Evolutionary conservation across 2,888 invertebrate genomes (phyloP), one percentile per base, ranked within the genome.

Genomic region (Mesoligia furuncula): DNA sequence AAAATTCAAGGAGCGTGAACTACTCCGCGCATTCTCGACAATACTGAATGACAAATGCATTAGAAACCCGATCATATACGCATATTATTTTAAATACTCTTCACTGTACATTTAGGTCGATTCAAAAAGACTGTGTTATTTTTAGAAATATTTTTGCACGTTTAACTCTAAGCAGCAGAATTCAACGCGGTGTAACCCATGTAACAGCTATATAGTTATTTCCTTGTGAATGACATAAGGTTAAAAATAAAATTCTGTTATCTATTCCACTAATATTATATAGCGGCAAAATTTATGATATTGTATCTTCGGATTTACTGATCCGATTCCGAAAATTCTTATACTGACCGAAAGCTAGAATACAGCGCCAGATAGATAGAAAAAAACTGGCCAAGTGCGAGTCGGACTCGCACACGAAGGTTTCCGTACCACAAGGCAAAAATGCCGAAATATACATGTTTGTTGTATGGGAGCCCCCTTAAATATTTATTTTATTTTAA

Each of bases 11-110:
- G 20, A 66, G 77, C 85, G 81, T 81, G 62, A 80, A 74, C 51
- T 64, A 73, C 77, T 54, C 65, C 15, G 1, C 39, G 51, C 75
- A 75, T 84, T 75, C 85, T 59, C 62, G 17, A 75, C 69, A 72
- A 81, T 69, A 68, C 57, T 85, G 83, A 84, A 84, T 84, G 82
- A 75, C 85, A 77, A 75, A 69, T 39, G 5, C n/a, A 77, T 84
- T 85, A 66, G 36, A 59, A 82, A 79, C 51, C 81, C 51, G 70
- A 79, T 79, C 83, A 80, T 75, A 76, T 48, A 69, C 85, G 42
- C 77, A 39, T 69, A 81, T 62, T 69, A 75, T 64, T 85, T 77
- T 72, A 54, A 85, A 82, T 66, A 73, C 51, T 70, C 31, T 42
- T 69, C 61, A 74, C 39, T 51, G n/a, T 70, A 80, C 39, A 61